Percentiles rank a stretch among this genome's conserved stretches.
Conservation (phyloP, 2,113 vertebrate genomes). For the Tachysurus vachellii region DNA sequence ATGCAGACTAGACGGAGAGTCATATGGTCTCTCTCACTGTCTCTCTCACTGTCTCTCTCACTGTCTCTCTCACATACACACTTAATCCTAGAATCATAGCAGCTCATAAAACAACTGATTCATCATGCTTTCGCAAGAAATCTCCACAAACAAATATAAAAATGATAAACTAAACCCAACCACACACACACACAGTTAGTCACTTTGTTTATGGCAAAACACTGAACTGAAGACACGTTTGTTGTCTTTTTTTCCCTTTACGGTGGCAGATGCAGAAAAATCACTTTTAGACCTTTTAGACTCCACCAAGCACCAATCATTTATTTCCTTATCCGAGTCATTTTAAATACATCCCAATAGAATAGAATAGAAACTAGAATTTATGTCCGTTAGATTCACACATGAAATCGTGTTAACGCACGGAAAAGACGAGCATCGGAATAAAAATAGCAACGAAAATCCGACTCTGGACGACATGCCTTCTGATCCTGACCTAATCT, state of each 20-base stretch:
- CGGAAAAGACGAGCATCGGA: neutral
- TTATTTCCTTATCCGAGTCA: neutral
- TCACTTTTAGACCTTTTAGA: neutral
- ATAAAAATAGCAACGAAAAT: neutral
- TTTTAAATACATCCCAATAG: neutral
- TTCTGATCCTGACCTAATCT: neutral
- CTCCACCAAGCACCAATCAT: neutral
- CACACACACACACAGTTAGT: neutral
- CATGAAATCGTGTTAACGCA: neutral
- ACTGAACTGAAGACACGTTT: neutral
- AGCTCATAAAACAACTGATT: slow-evolving; percentile 19
- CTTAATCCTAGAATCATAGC: neutral
- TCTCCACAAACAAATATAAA: slow-evolving; percentile 13
- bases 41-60: neutral
- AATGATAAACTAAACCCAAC: neutral
- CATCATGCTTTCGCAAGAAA: neutral
- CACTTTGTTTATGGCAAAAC: slow-evolving; percentile 15
- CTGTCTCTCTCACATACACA: neutral
- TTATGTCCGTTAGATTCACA: neutral
- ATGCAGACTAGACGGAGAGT: neutral
- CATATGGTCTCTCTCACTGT: neutral
- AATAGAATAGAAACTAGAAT: no score
- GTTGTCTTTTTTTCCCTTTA: neutral
- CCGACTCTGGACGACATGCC: neutral
- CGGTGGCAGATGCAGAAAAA: neutral